These are phyloP conservation scores for Cynodonichthys magdalenae DNA, from an alignment of 2,797 vertebrate genomes.

Conservation along the genomic window DNA sequence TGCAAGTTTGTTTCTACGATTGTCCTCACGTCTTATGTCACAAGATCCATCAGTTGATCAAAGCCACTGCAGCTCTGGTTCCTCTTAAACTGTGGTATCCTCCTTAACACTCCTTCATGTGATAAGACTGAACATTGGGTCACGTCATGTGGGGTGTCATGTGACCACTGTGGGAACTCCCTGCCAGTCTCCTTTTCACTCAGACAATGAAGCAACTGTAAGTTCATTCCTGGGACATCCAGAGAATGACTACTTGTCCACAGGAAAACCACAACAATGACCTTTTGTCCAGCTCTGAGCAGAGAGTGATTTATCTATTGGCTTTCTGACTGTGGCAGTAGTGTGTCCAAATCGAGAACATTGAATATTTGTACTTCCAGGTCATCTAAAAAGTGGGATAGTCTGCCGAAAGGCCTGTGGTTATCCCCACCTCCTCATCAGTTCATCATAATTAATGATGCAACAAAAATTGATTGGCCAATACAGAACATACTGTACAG, in stretches of 20 bases:
- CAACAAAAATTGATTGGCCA: not conserved
- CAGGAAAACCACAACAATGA: conserved; percentile 46
- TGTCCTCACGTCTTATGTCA: not conserved
- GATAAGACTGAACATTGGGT: conserved; percentile 28
- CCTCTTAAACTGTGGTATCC: not conserved
- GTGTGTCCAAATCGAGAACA: not conserved
- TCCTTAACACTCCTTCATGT: conserved; percentile 1
- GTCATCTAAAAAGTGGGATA: conserved; percentile 7
- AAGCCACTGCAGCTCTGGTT: not conserved
- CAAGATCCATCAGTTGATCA: not conserved
- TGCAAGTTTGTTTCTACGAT: not conserved
- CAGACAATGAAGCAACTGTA: conserved; percentile 34
- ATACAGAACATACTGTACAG: not conserved
- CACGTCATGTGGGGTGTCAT: conserved; percentile 37
- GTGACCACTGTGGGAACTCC: conserved; percentile 28
- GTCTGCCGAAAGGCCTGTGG: conserved; percentile 4
- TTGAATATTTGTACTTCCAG: conserved; percentile 17
- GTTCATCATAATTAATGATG: conserved; percentile 24
- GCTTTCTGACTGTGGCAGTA: conserved; percentile 11
- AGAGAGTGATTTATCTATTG: conserved; percentile 11
- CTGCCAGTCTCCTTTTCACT: not conserved
- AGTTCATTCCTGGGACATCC: conserved; percentile 29
- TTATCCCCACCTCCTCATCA: not conserved
- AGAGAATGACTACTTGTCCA: conserved; percentile 31
- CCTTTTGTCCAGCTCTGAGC: conserved; percentile 34